Conservation (phyloP, 2,888 invertebrate genomes). For the Scaptomyza parva region DNA sequence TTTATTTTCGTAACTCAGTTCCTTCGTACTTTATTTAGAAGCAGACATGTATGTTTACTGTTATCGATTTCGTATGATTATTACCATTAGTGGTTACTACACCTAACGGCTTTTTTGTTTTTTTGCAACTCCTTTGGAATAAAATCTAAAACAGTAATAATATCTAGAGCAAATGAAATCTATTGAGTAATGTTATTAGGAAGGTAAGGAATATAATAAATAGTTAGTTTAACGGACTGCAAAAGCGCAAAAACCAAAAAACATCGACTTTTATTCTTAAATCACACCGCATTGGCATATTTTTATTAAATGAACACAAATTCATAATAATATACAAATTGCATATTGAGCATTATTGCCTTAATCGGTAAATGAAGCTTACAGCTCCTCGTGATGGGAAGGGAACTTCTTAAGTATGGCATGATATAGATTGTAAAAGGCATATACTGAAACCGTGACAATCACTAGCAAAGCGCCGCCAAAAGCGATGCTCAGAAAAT, state of each 20-base stretch:
- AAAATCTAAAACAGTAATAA: slow-evolving; percentile 8
- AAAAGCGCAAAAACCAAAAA: slow-evolving; percentile 59
- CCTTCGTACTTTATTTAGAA: slow-evolving; percentile 29
- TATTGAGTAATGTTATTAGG: slow-evolving; percentile 59
- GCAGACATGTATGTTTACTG: slow-evolving; percentile 14
- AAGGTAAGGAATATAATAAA: slow-evolving; percentile 61
- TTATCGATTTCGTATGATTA: slow-evolving; percentile 41
- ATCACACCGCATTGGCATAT: slow-evolving; percentile 13
- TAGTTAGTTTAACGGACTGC: slow-evolving; percentile 73
- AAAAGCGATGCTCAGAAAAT: slow-evolving; percentile 93
- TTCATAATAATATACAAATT: slow-evolving; percentile 46
- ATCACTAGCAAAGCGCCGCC: slow-evolving; percentile 92
- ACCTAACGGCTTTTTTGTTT: slow-evolving; percentile 25
- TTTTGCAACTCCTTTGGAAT: slow-evolving; percentile 5
- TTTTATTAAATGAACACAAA: slow-evolving; percentile 39
- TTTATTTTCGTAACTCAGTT: slow-evolving; percentile 22
- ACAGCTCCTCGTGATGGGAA: slow-evolving; percentile 92
- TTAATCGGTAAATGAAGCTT: slow-evolving; percentile 80
- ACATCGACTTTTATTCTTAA: slow-evolving; percentile 31
- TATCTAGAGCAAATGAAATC: slow-evolving; percentile 9
- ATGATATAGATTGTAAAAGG: slow-evolving; percentile 92
- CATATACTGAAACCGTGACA: slow-evolving; percentile 92
- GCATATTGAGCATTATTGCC: slow-evolving; percentile 13
- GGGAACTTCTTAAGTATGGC: slow-evolving; percentile 94
- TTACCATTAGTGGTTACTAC: slow-evolving; percentile 25